Evolutionary conservation across 2,888 invertebrate species (phyloP).

Genomic region (Adela reaumurella): DNA sequence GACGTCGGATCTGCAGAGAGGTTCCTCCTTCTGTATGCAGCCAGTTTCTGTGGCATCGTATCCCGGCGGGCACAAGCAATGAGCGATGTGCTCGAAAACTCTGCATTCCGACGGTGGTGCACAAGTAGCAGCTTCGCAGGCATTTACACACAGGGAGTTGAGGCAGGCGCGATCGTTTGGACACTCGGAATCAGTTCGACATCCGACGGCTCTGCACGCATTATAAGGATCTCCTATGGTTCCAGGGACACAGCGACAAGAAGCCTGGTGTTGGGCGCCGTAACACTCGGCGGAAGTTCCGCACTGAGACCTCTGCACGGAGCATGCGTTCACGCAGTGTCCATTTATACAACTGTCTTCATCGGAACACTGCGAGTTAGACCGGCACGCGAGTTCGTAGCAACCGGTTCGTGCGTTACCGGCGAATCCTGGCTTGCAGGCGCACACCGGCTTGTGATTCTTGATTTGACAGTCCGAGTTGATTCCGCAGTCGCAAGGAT

Average conservation of each 20-base stretch:
- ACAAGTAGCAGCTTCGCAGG: constrained; percentile 70
- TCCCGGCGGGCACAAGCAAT: constrained; percentile 80
- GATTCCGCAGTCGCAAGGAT: constrained; percentile 83
- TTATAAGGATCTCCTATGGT: constrained; percentile 77
- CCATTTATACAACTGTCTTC: constrained; percentile 81
- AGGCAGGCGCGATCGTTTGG: constrained; percentile 77
- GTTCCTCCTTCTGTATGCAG: constrained; percentile 57
- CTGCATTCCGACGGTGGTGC: constrained; percentile 71
- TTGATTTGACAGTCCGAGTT: constrained; percentile 81
- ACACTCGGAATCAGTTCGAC: constrained; percentile 76
- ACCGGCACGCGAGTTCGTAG: constrained; percentile 67
- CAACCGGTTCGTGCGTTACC: constrained; percentile 85
- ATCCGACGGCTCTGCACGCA: constrained; percentile 76
- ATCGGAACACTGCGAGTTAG: constrained; percentile 73
- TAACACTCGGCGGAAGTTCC: constrained; percentile 77
- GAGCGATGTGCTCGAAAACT: constrained; percentile 70
- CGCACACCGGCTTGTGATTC: constrained; percentile 84
- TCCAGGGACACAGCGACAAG: constrained; percentile 81
- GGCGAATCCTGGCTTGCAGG: constrained; percentile 77
- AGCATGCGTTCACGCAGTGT: constrained; percentile 78
- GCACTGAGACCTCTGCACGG: constrained; percentile 66
- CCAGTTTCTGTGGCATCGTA: constrained; percentile 62
- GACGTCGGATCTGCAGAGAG: constrained; percentile 69
- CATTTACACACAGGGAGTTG: constrained; percentile 74
- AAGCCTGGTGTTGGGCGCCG: constrained; percentile 73